phyloP scores from a whole-genome alignment of 1,140 invertebrate species.

The Neuroterus valhalla region DNA sequence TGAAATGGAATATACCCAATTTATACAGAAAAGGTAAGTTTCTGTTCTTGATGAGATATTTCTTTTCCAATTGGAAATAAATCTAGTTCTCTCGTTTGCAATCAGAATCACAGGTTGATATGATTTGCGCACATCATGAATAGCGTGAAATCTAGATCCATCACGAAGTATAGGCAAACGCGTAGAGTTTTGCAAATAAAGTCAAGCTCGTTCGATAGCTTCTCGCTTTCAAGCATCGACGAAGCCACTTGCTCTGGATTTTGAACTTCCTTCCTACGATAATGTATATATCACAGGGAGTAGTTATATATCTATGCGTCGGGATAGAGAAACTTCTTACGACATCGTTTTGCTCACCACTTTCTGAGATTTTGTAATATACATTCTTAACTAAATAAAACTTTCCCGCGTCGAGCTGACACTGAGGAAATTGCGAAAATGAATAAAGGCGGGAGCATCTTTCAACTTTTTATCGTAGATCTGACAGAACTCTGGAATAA shows the following conservation, averaged over 20 bases:
- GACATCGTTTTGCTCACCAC: background rate
- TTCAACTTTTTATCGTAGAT: slow-evolving; percentile 1
- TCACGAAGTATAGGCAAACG: slow-evolving; percentile 39
- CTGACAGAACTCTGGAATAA: background rate
- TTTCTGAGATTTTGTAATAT: no score
- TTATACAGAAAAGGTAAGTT: background rate
- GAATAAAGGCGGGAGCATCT: background rate
- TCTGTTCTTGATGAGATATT: slow-evolving; percentile 8
- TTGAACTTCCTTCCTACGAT: slow-evolving; percentile 34
- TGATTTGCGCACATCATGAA: slow-evolving; percentile 34
- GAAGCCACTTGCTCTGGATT: slow-evolving; percentile 28
- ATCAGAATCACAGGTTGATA: background rate
- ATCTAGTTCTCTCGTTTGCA: slow-evolving; percentile 15
- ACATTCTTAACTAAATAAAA: background rate
- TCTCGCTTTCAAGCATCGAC: slow-evolving; percentile 34
- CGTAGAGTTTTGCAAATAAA: slow-evolving; percentile 28
- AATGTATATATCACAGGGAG: slow-evolving; percentile 8
- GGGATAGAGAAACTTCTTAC: background rate
- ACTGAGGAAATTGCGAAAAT: background rate
- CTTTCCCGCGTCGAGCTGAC: background rate
- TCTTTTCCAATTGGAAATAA: background rate
- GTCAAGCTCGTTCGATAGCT: slow-evolving; percentile 39
- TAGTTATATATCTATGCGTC: slow-evolving; percentile 14
- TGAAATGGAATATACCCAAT: background rate
- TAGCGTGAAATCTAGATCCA: slow-evolving; percentile 43